Base-by-base conservation (phyloP, 2,797 vertebrate species). In the Sebastes aleutianus region DNA sequence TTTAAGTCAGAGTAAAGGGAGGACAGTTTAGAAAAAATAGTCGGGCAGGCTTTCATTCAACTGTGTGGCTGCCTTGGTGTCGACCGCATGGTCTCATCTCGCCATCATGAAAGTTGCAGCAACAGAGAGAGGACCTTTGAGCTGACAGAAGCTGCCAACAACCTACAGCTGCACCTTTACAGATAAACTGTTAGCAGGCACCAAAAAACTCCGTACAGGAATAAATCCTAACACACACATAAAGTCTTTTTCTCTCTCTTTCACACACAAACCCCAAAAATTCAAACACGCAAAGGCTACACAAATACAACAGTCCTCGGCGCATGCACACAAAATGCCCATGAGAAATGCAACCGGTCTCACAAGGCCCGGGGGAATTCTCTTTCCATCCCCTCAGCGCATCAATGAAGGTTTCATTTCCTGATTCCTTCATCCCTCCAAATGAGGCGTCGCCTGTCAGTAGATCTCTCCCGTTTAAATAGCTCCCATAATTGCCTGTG, bases 401-500 rank as follows among this genome's bases (percentile, higher is more conserved):
- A 93, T 94, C 93, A 92, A 88, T 94, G 87, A 91, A 92, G 88
- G 89, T 94, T 94, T 94, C 87, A 93, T 93, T 94, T 95, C 92
- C 93, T 91, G 90, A 92, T 93, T 92, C 93, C 91, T 93, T 95
- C 93, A 92, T 92, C 91, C 84, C 75, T 91, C 89, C 91, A 94
- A 95, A 94, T 92, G 93, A 94, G 93, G 90, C 88, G 87, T 94
- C 79, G 87, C 87, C 92, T 92, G 93, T 93, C 93, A 93, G 92
- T 88, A 89, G 82, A 93, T 93, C 88, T 93, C 92, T 90, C 84
- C 89, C 90, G 91, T 95, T 94, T 91, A 93, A 95, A 93, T 92
- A 93, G 85, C 92, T 92, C 87, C 91, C 84, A 95, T 94, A 94
- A 95, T 94, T 94, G 94, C 92, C 89, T 95, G 93, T 93, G 94